A percentile compares a stretch with the other conserved stretches of the same genome.
Evolutionary conservation across 2,888 invertebrate species (phyloP).

Genomic region (Biston betularia): DNA sequence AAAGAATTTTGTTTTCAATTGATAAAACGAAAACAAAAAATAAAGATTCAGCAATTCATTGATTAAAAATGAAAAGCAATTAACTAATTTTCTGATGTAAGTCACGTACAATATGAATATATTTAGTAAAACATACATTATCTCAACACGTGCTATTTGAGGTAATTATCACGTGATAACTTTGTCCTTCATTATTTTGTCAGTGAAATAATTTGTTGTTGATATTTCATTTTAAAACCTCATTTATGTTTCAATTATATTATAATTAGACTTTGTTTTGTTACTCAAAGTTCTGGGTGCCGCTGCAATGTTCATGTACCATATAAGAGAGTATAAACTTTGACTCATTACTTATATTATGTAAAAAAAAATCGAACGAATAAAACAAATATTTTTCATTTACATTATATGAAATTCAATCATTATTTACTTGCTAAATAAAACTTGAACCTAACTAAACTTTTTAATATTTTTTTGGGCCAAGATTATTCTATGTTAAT

Average conservation of each 20-base stretch:
- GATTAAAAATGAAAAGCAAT: not conserved
- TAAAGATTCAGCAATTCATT: too few species aligned
- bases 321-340: too few species aligned
- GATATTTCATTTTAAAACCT: slow-evolving; percentile 12
- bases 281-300: too few species aligned
- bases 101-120: slow-evolving; percentile 26
- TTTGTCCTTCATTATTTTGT: slow-evolving; percentile 11
- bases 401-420: too few species aligned
- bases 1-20: slow-evolving; percentile 2
- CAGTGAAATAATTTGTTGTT: slow-evolving; percentile 1
- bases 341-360: too few species aligned
- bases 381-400: too few species aligned
- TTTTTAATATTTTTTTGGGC: too few species aligned
- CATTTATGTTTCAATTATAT: not conserved
- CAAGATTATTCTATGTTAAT: too few species aligned
- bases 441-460: too few species aligned
- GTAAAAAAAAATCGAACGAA: too few species aligned
- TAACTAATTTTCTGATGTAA: slow-evolving; percentile 20
- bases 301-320: too few species aligned
- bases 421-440: too few species aligned
- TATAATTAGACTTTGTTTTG: not conserved
- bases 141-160: slow-evolving; percentile 29
- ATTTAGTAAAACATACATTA: slow-evolving; percentile 19
- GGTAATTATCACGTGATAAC: slow-evolving; percentile 13
- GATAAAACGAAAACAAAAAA: not conserved